Conservation (phyloP, 2,888 invertebrate genomes). For the Cantharis rufa region DNA sequence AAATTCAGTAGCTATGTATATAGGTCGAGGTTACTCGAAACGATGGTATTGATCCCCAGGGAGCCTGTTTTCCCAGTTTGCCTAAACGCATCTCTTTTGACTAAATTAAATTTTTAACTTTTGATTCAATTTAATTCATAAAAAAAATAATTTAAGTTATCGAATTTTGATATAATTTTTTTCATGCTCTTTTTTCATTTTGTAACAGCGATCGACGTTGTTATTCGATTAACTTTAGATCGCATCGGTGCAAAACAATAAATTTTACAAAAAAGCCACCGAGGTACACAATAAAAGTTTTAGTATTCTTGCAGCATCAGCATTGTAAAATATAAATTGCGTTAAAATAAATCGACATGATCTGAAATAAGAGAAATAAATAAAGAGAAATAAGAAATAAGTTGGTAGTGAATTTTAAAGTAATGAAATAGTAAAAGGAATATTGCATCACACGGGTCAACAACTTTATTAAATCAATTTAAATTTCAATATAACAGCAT, state of each 20-base stretch:
- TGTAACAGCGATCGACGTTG: neutral
- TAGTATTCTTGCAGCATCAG: neutral
- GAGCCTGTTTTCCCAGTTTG: conserved; percentile 24
- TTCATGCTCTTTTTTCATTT: neutral
- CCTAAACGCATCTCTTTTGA: conserved; percentile 25
- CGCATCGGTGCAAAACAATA: neutral
- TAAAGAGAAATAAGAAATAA: too few relatives aligned
- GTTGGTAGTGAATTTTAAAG: neutral
- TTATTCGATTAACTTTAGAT: neutral
- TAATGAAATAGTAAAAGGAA: neutral
- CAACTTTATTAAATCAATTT: conserved; percentile 21
- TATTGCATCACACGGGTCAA: conserved; percentile 4
- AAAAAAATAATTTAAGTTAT: neutral
- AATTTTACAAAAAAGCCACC: neutral
- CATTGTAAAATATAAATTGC: neutral
- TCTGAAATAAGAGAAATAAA: neutral
- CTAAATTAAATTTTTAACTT: conserved; percentile 21
- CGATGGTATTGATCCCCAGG: conserved; percentile 34
- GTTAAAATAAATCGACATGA: neutral
- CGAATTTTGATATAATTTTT: neutral
- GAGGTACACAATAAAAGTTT: neutral
- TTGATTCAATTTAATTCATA: conserved; percentile 3
- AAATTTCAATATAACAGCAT: conserved; percentile 27
- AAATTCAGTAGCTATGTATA: conserved; percentile 20
- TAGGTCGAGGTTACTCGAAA: conserved; percentile 34